Percentiles rank a stretch among this genome's conserved stretches.
Conservation (phyloP, 2,113 vertebrate species). For the Pseudolaguvia tuberculata region DNA sequence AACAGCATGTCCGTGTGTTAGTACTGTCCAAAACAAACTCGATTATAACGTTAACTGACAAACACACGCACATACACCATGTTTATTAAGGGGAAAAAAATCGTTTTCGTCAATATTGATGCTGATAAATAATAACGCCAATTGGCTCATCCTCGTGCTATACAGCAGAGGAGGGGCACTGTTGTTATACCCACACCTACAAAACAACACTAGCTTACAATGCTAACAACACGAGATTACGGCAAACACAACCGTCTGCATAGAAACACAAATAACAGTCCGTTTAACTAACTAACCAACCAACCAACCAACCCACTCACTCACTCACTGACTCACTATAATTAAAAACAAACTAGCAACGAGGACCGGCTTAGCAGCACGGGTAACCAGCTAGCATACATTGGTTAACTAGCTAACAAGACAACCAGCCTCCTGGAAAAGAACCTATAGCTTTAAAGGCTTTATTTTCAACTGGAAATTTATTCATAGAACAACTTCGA, state of each 20-base stretch:
- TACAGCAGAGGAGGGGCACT: neutral
- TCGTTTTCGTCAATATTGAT: too few relatives aligned
- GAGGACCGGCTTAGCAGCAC: neutral
- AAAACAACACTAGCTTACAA: neutral
- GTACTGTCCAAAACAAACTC: neutral
- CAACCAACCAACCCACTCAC: too few relatives aligned
- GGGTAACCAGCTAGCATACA: neutral
- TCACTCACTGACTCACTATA: neutral
- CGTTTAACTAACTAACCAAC: neutral
- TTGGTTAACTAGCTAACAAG: neutral
- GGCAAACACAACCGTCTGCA: neutral
- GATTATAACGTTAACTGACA: too few relatives aligned
- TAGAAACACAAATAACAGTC: neutral
- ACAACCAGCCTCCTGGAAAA: neutral
- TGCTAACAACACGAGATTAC: neutral
- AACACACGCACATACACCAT: neutral
- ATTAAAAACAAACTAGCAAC: neutral
- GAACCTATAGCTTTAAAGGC: too few relatives aligned
- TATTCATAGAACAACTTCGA: too few relatives aligned
- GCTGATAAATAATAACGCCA: neutral
- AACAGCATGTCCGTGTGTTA: neutral
- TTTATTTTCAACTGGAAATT: too few relatives aligned
- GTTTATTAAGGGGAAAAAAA: too few relatives aligned
- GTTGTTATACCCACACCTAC: conserved; percentile 8
- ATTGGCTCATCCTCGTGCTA: conserved; percentile 4